Evolutionary conservation across 2,797 vertebrate genomes (phyloP).

Genomic region (Scarus forsteni): DNA sequence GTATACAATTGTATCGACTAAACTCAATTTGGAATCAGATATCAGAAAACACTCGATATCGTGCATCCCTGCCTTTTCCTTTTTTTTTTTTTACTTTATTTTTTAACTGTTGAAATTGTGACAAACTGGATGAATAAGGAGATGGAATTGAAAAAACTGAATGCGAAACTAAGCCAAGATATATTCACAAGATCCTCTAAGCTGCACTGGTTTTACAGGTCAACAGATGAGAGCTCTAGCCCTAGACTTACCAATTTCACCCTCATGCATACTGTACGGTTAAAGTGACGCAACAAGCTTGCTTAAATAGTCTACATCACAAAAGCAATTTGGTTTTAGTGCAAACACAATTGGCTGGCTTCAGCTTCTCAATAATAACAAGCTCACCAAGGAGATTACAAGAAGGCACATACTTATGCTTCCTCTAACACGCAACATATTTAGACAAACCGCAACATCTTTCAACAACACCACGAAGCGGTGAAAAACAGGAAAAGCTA

Average conservation of each 20-base stretch:
- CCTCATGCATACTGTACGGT: constrained; percentile 90
- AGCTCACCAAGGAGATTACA: constrained; percentile 90
- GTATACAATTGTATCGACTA: too few relatives aligned
- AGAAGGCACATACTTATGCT: constrained; percentile 91
- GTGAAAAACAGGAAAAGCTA: constrained; percentile 85
- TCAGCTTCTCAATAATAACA: constrained; percentile 89
- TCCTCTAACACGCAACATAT: constrained; percentile 89
- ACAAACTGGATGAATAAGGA: constrained; percentile 77
- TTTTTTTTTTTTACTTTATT: constrained; percentile 43
- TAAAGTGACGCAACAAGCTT: constrained; percentile 90
- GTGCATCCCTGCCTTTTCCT: not conserved
- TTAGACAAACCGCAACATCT: constrained; percentile 86
- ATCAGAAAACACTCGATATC: too few relatives aligned
- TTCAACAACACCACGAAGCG: constrained; percentile 86
- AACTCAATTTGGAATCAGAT: too few relatives aligned
- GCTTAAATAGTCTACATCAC: constrained; percentile 89
- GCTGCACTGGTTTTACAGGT: constrained; percentile 87
- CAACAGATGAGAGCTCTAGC: constrained; percentile 87
- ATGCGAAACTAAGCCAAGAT: constrained; percentile 84
- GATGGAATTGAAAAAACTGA: constrained; percentile 80
- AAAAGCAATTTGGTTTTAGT: constrained; percentile 91
- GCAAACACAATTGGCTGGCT: constrained; percentile 91
- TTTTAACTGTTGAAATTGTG: constrained; percentile 72
- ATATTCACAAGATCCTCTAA: constrained; percentile 86
- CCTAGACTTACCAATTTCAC: constrained; percentile 86